phyloP scores from a whole-genome alignment of 2,797 vertebrate genomes.

The Notolabrus celidotus region DNA sequence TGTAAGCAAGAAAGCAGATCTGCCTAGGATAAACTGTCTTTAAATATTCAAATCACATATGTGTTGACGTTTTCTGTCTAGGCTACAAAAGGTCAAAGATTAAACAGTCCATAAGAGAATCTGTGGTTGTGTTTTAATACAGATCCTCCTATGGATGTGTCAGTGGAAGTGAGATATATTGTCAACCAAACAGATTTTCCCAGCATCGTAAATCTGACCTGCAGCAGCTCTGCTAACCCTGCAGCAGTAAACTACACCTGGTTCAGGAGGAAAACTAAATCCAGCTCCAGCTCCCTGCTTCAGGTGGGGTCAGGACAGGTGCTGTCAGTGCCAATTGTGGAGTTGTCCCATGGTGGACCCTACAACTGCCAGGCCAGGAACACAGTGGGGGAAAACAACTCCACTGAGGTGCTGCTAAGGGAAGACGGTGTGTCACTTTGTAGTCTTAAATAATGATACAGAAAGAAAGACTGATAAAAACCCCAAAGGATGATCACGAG shows the following conservation, averaged over 20 bases:
- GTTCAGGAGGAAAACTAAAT: conserved; percentile 43
- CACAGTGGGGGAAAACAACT: conserved; percentile 36
- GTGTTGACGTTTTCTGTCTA: too few species aligned
- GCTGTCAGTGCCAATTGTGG: conserved; percentile 27
- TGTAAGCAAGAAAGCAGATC: too few species aligned
- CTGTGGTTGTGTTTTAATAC: neutral
- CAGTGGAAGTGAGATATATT: conserved; percentile 28
- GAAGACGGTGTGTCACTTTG: conserved; percentile 35
- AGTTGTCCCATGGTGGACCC: conserved; percentile 33
- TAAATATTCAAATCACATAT: too few species aligned
- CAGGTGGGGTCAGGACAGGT: conserved; percentile 51
- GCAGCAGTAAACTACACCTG: conserved; percentile 49
- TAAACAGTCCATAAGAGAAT: neutral
- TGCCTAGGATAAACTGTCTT: too few species aligned
- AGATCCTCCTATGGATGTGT: conserved; percentile 57
- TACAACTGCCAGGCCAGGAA: conserved; percentile 57
- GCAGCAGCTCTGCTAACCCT: conserved; percentile 63
- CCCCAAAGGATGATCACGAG: too few species aligned
- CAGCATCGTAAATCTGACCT: conserved; percentile 63
- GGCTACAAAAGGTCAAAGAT: too few species aligned
- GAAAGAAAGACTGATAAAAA: too few species aligned
- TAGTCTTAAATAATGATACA: too few species aligned
- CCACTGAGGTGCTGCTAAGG: conserved; percentile 33
- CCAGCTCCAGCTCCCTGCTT: conserved; percentile 25
- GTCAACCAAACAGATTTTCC: conserved; percentile 11